phyloP scores from a whole-genome alignment of 2,113 vertebrate species.

The Antechinus stuartii region DNA sequence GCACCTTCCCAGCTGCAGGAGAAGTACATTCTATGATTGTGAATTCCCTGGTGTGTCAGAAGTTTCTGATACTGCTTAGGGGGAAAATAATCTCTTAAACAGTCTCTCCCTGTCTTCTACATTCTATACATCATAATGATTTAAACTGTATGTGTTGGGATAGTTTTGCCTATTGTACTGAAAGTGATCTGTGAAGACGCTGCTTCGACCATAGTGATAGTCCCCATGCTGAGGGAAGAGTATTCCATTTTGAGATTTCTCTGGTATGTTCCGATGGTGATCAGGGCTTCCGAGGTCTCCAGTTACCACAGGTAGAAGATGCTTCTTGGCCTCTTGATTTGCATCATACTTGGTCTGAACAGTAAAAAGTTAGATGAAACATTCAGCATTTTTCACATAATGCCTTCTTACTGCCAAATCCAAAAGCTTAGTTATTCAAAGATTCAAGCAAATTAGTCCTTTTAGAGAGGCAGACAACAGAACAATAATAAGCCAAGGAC shows the following conservation, averaged over 20 bases:
- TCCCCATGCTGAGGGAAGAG: constrained; percentile 86
- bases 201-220: constrained; percentile 88
- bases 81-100: constrained; percentile 8
- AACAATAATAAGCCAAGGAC: background rate
- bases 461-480: background rate
- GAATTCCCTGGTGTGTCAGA: constrained; percentile 69
- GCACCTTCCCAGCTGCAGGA: constrained; percentile 50
- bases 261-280: constrained; percentile 74
- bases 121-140: constrained; percentile 92
- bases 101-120: constrained; percentile 55
- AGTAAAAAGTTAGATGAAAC: constrained; percentile 23
- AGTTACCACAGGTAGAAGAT: constrained; percentile 89
- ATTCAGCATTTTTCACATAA: background rate
- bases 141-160: constrained; percentile 84
- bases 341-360: constrained; percentile 93
- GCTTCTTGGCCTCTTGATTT: constrained; percentile 91
- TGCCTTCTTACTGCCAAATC: background rate
- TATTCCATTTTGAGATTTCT: constrained; percentile 91
- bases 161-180: constrained; percentile 91
- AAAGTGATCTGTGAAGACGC: constrained; percentile 91
- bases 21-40: constrained; percentile 32
- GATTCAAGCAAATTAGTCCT: background rate
- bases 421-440: background rate
- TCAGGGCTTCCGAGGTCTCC: constrained; percentile 89
- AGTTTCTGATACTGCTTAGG: constrained; percentile 71